A percentile compares a stretch with the other conserved stretches of the same genome.
These are phyloP conservation scores for Hyperoplus immaculatus DNA, from an alignment of 2,797 vertebrate species.

Conservation along the genomic window DNA sequence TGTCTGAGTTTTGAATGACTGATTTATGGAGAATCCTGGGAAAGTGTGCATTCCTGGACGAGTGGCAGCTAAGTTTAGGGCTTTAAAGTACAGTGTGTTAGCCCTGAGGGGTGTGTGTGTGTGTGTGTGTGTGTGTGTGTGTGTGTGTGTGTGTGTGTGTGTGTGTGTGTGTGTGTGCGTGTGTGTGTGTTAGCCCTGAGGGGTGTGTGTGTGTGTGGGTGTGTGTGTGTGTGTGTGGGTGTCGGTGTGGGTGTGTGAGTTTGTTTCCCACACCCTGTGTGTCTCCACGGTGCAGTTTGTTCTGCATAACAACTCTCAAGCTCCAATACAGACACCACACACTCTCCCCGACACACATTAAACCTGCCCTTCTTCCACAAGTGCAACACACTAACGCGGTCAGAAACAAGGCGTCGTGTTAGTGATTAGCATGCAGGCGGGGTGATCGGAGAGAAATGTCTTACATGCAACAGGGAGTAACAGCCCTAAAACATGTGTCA, in stretches of 20 bases:
- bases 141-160: neutral
- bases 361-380: constrained; percentile 19
- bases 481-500: constrained; percentile 72
- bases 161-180: neutral
- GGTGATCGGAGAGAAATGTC: constrained; percentile 63
- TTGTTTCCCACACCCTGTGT: constrained; percentile 25
- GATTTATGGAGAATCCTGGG: neutral
- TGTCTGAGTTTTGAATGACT: constrained; percentile 5
- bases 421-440: constrained; percentile 63
- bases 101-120: neutral
- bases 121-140: neutral
- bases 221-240: neutral
- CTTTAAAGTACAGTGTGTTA: neutral
- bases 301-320: constrained; percentile 27
- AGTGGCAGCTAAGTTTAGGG: constrained; percentile 37
- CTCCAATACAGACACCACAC: constrained; percentile 29
- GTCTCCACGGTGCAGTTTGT: constrained; percentile 35
- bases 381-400: constrained; percentile 17
- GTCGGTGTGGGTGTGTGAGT: neutral
- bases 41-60: constrained; percentile 4
- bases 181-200: neutral
- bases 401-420: constrained; percentile 39
- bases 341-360: constrained; percentile 12
- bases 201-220: neutral
- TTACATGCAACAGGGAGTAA: constrained; percentile 71